Evolutionary conservation across 2,113 vertebrate species (phyloP), one percentile per base, ranked within the genome.

Genomic region (Brienomyrus brachyistius): DNA sequence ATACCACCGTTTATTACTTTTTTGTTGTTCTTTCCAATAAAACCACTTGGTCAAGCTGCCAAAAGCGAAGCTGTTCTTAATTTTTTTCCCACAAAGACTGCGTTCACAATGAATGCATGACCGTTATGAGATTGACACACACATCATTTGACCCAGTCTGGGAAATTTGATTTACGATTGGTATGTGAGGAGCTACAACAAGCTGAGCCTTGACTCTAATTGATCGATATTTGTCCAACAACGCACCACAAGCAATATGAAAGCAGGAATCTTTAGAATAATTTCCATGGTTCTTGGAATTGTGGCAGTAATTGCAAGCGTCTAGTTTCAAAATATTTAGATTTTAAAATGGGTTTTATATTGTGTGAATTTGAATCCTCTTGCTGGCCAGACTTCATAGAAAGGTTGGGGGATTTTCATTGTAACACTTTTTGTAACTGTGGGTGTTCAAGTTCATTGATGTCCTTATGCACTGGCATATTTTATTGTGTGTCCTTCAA

Each of bases 11-110:
- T 80, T 80, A 15, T 80, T 80, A 80, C 74, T 17, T 80, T 80
- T 80, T 80, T 80, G 74, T 80, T 80, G 74, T 43, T 70, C 74
- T 80, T 80, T 80, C 31, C 35, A 80, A 80, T 80, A 80, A 80
- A 80, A 80, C 31, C 74, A 80, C 35, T 80, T 80, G 15, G 74
- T 80, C 74, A 17, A 80, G 74, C 43, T 80, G 31, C 74, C 35
- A 70, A 70, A 31, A 70, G 62, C 0, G 10, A 70, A 70, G 62
- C 62, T 31, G 62, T 70, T 35, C 35, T 19, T 80, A 19, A 19
- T 80, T 80, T 80, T 77, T 35, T 40, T 19, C 3, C 15, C 13
- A 40, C 74, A 43, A 43, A 80, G 74, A 80, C 70, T 43, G 74
- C 35, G 0, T 43, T 80, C 10, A 31, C 62, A 70, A 70, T 31